Conservation (phyloP, 2,888 invertebrate genomes). For the Melieria crassipennis region DNA sequence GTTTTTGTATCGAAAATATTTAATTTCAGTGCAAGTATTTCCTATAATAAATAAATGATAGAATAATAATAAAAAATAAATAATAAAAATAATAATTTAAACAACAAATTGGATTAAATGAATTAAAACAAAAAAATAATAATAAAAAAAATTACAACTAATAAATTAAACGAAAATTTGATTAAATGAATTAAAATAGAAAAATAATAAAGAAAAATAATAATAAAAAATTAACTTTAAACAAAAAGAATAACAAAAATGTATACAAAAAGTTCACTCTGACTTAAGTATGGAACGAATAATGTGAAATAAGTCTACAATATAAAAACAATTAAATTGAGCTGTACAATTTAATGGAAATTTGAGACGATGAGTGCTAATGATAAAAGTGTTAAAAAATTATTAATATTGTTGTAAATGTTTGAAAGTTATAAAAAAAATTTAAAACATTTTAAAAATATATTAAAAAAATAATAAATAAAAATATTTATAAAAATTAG, state of each 20-base stretch:
- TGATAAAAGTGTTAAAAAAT: too few relatives aligned
- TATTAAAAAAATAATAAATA: not conserved
- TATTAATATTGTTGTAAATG: not conserved
- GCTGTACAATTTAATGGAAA: too few relatives aligned
- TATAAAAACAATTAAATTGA: not conserved
- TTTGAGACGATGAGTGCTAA: too few relatives aligned
- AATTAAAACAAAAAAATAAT: not conserved
- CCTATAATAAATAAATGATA: not conserved
- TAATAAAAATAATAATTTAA: not conserved
- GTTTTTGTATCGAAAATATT: not conserved
- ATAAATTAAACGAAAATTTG: not conserved
- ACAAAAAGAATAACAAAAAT: not conserved
- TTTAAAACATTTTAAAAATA: conserved; percentile 4
- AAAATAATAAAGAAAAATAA: not conserved
- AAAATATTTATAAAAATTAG: not conserved
- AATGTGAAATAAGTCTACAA: not conserved
- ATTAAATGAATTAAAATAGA: not conserved
- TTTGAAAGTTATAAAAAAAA: not conserved
- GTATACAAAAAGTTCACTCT: not conserved
- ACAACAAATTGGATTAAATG: not conserved
- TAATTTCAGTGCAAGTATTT: not conserved
- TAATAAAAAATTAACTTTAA: not conserved
- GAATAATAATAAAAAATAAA: not conserved
- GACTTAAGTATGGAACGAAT: not conserved
- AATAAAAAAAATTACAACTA: too few relatives aligned